phyloP scores from a whole-genome alignment of 1,140 invertebrate genomes.

The Microplitis mediator region DNA sequence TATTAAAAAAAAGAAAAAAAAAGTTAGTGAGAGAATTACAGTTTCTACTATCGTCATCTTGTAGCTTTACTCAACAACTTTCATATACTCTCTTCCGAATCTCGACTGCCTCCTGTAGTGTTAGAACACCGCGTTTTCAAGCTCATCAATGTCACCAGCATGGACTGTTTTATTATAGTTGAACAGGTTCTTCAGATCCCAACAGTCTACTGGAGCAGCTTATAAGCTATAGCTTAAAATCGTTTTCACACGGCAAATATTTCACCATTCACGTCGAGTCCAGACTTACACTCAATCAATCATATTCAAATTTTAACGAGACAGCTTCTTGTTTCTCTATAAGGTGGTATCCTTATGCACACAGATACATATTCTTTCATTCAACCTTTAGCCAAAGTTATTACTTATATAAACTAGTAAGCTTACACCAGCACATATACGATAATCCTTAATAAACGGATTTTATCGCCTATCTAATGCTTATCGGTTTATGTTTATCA shows the following conservation, averaged over 20 bases:
- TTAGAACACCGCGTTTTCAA: not conserved
- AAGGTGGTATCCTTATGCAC: not conserved
- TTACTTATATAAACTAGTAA: too few relatives aligned
- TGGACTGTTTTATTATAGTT: conserved; percentile 26
- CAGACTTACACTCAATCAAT: conserved; percentile 50
- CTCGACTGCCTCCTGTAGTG: not conserved
- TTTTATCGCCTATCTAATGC: too few relatives aligned
- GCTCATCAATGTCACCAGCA: conserved; percentile 24
- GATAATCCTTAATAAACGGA: too few relatives aligned
- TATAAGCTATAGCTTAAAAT: conserved; percentile 3
- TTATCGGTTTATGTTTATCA: too few relatives aligned
- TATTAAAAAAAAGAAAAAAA: not conserved
- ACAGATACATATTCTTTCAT: too few relatives aligned
- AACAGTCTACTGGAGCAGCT: conserved; percentile 21
- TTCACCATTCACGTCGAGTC: conserved; percentile 41
- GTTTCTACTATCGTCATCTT: not conserved
- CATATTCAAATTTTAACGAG: conserved; percentile 48
- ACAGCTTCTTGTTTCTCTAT: conserved; percentile 19
- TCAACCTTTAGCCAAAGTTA: too few relatives aligned
- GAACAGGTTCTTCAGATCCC: conserved; percentile 18
- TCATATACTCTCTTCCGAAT: not conserved
- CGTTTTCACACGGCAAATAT: conserved; percentile 14
- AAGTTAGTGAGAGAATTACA: conserved; percentile 3
- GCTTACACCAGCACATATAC: too few relatives aligned
- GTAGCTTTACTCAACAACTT: conserved; percentile 6